Conservation (phyloP, 2,113 vertebrate genomes). For the Noturus placidus region DNA sequence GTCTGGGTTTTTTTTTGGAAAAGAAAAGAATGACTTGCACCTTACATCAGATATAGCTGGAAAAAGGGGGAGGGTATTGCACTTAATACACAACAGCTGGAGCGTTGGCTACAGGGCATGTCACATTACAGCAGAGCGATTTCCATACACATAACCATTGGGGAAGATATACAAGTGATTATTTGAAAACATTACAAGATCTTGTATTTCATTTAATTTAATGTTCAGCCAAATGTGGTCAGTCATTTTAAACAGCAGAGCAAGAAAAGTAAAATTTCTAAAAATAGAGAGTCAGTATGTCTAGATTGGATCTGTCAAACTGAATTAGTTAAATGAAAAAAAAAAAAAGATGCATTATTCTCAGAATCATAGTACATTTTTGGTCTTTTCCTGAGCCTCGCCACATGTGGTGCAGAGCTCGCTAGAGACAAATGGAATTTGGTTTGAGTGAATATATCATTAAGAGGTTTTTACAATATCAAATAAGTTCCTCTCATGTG, state of each 20-base stretch:
- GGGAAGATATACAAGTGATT: neutral
- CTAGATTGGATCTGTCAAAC: neutral
- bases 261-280: constrained; percentile 3
- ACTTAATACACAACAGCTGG: constrained; percentile 76
- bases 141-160: constrained; percentile 23
- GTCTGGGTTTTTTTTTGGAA: constrained; percentile 61
- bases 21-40: constrained; percentile 76
- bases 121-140: constrained; percentile 44
- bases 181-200: neutral
- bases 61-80: constrained; percentile 64
- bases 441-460: neutral
- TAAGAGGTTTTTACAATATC: neutral
- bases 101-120: constrained; percentile 48
- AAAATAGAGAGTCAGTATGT: neutral
- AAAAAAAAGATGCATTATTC: neutral
- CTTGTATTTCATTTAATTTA: constrained; percentile 8
- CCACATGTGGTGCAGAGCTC: neutral
- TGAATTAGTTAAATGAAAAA: neutral
- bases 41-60: constrained; percentile 74
- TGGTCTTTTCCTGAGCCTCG: neutral
- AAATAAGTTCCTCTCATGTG: neutral
- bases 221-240: neutral
- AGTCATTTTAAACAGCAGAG: constrained; percentile 2
- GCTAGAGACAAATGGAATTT: neutral
- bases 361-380: neutral